Evolutionary conservation across 2,888 invertebrate species (phyloP), one percentile per base, ranked within the genome.

Genomic region (Malachius bipustulatus): DNA sequence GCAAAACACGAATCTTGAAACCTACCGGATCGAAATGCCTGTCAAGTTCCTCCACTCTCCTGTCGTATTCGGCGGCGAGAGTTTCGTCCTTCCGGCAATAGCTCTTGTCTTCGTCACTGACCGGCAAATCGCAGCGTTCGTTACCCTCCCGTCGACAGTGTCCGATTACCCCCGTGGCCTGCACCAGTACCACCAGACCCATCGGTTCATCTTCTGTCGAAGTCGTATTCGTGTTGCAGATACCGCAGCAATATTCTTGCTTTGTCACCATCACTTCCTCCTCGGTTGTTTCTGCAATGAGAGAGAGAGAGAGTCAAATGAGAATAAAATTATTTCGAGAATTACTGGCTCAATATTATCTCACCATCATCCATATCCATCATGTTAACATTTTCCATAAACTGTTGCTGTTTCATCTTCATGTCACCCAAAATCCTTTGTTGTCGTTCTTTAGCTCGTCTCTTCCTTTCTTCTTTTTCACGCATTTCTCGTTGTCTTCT

Each of bases 381-480:
- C 2, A 78, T 75, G 6, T 6, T 8, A 19, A 19, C n/a, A 41
- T 76, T 74, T 61, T 87, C 81, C 80, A 91, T 80, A 62, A 94
- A 94, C 58, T 85, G 82, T 49, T 84, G 83, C 60, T 93, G 94
- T 48, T 83, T 80, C 19, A 78, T 77, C 4, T 88, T 89, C 66
- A 94, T 91, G 57, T 94, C 89, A 16, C 82, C 84, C 85, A 96
- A 89, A 46, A 96, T 63, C 56, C 87, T 85, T 52, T 85, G 79
- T 56, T 94, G 93, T 2, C 94, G 71, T 52, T 93, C 93, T 48
- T 82, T 81, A 0, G 90, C 90, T 44, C 80, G 71, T 16, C 80
- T 73, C 15, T 85, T 73, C n/a, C 85, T 72, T 53, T 88, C 88
- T 50, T 87, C 87, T 44, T 81, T 75, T 52, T 89, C 88, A 36